Evolutionary conservation across 1,140 invertebrate species (phyloP).

Genomic region (Spodoptera frugiperda): DNA sequence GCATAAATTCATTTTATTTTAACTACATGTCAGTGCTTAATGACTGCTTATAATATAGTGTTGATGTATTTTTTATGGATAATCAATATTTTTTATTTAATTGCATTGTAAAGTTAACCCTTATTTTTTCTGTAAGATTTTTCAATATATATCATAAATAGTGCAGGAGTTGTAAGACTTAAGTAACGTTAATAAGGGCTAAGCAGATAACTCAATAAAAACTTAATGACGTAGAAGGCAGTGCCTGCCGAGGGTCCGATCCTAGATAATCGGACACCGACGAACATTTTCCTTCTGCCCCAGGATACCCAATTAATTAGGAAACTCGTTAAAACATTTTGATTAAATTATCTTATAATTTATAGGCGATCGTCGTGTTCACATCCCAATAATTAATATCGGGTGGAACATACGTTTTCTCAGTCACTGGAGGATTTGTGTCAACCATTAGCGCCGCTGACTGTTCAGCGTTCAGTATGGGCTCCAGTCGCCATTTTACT

Average conservation of each 20-base stretch:
- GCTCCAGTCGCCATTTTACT: background rate
- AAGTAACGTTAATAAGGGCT: conserved; percentile 7
- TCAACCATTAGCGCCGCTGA: background rate
- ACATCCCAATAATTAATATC: background rate
- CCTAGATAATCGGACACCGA: conserved; percentile 33
- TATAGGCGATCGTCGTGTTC: conserved; percentile 15
- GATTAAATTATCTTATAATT: conserved; percentile 37
- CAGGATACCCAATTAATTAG: conserved; percentile 30
- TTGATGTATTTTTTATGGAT: no score
- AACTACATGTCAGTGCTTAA: no score
- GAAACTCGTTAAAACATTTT: conserved; percentile 31
- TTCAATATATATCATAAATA: background rate
- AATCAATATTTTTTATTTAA: no score
- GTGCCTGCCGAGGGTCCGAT: conserved; percentile 16
- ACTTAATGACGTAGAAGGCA: conserved; percentile 38
- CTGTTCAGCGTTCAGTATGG: conserved; percentile 6
- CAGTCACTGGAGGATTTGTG: background rate
- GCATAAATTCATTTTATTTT: no score
- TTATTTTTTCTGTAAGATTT: background rate
- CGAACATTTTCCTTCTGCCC: conserved; percentile 36
- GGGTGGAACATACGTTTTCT: conserved; percentile 10
- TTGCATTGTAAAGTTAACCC: no score
- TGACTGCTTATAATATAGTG: no score
- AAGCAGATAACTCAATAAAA: conserved; percentile 42
- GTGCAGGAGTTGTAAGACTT: background rate